Percentiles rank a stretch among this genome's conserved stretches.
Evolutionary conservation across 2,113 vertebrate genomes (phyloP).

Genomic region (Colinus virginianus): DNA sequence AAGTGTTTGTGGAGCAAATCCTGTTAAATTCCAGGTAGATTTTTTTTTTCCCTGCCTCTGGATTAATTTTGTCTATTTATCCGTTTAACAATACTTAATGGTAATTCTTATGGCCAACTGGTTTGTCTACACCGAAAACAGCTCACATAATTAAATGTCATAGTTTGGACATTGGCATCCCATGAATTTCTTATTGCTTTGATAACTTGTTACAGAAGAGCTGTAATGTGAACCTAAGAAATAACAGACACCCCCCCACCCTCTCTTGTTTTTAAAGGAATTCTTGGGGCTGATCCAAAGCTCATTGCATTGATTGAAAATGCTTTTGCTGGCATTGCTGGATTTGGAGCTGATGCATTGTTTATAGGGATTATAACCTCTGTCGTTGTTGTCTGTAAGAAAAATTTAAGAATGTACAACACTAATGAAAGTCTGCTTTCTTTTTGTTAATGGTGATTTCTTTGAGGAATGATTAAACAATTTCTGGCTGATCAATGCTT

Average conservation of each 20-base stretch:
- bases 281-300: neutral
- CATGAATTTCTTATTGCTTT: slow-evolving; percentile 41
- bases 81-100: neutral
- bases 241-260: neutral
- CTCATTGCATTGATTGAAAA: slow-evolving; percentile 28
- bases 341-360: slow-evolving; percentile 31
- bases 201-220: slow-evolving; percentile 45
- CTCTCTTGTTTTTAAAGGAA: neutral
- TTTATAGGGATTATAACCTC: slow-evolving; percentile 53
- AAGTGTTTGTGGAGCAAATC: slow-evolving; percentile 66
- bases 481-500: slow-evolving; percentile 13
- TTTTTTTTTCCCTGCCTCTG: neutral
- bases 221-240: slow-evolving; percentile 37
- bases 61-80: slow-evolving; percentile 21
- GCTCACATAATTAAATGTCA: slow-evolving; percentile 36
- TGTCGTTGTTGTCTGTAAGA: neutral
- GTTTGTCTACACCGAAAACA: slow-evolving; percentile 43
- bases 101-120: neutral
- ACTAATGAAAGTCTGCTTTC: slow-evolving; percentile 4
- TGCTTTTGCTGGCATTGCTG: slow-evolving; percentile 31
- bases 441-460: slow-evolving; percentile 29
- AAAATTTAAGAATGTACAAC: slow-evolving; percentile 18
- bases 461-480: neutral
- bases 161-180: neutral
- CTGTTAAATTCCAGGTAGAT: slow-evolving; percentile 55